A percentile compares a stretch with the other conserved stretches of the same genome.
These are phyloP conservation scores for Sphecodes monilicornis DNA, from an alignment of 2,888 invertebrate genomes.

Conservation along the genomic window DNA sequence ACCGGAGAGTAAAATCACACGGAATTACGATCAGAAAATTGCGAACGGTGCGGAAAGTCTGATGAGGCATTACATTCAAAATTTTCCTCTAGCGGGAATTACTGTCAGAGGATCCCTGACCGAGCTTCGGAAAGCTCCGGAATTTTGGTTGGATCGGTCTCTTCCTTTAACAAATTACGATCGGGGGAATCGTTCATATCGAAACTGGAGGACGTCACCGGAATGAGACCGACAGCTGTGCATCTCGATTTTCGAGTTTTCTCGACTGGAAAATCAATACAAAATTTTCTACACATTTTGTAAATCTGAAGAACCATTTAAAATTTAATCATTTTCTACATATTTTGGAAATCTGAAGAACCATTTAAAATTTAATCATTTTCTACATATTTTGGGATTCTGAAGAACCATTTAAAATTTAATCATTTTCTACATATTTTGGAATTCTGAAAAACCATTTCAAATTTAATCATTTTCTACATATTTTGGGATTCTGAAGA, in stretches of 20 bases:
- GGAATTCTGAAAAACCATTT: not conserved
- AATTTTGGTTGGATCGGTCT: not conserved
- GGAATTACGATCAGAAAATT: slow-evolving; percentile 8
- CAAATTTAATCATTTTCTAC: too few species aligned
- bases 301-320: too few species aligned
- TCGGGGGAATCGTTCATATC: not conserved
- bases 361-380: too few species aligned
- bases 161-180: not conserved
- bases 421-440: not conserved
- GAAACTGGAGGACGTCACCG: not conserved
- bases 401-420: too few species aligned
- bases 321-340: not conserved
- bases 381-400: too few species aligned
- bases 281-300: not conserved
- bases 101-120: not conserved
- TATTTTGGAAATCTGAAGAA: too few species aligned
- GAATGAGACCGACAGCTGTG: too few species aligned
- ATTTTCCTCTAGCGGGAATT: not conserved
- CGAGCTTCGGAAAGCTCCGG: not conserved
- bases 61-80: slow-evolving; percentile 2
- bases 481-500: too few species aligned
- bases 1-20: slow-evolving; percentile 1
- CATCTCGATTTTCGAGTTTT: not conserved
- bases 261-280: not conserved
- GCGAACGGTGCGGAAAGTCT: not conserved